phyloP scores from a whole-genome alignment of 2,888 invertebrate genomes.

The Aplocera efformata region DNA sequence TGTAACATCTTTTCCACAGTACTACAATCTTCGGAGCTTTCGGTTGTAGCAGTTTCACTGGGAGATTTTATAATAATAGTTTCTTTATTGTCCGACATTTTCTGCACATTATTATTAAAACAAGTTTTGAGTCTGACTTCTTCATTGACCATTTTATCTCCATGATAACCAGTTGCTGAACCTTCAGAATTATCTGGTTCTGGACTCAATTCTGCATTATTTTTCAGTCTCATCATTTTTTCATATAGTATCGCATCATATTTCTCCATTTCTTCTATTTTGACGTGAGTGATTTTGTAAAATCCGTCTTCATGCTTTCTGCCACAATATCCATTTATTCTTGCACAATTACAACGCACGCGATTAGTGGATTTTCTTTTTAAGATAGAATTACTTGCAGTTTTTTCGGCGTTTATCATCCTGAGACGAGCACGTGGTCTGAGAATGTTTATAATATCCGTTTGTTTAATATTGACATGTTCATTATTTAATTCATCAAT shows the following conservation, averaged over 20 bases:
- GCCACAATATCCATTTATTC: slow-evolving; percentile 42
- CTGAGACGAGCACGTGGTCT: slow-evolving; percentile 9
- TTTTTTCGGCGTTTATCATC: slow-evolving; percentile 6
- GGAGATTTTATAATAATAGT: no score
- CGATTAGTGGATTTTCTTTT: no score
- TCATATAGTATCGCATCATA: slow-evolving; percentile 51
- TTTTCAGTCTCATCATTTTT: slow-evolving; percentile 35
- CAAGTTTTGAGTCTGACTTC: background rate
- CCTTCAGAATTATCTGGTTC: background rate
- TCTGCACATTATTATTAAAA: no score
- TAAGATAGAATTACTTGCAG: background rate
- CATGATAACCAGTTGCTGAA: background rate
- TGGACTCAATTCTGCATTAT: slow-evolving; percentile 1
- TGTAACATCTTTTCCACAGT: background rate
- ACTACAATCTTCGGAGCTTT: background rate
- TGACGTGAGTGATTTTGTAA: slow-evolving; percentile 50
- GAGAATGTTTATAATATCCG: slow-evolving; percentile 1
- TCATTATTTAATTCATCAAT: background rate
- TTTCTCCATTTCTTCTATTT: slow-evolving; percentile 58
- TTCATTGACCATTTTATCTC: background rate
- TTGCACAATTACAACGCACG: slow-evolving; percentile 38
- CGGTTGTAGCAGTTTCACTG: background rate
- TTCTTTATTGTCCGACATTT: no score
- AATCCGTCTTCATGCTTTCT: slow-evolving; percentile 50
- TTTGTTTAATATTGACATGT: background rate